phyloP scores from a whole-genome alignment of 1,140 invertebrate species.

The Dicyema japonicum region DNA sequence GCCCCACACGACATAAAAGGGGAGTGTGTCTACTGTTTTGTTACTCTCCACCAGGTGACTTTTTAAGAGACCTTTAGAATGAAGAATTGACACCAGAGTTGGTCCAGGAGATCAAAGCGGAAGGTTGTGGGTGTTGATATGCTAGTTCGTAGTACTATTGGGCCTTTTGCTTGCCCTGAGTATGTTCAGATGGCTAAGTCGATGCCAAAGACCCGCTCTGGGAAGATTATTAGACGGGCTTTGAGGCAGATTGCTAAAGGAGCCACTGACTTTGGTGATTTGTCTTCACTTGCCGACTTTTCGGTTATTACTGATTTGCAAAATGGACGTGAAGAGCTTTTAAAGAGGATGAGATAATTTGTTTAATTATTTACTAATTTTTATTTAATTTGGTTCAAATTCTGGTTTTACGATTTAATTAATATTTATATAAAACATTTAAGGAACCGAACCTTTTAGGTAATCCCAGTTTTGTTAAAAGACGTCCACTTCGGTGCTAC shows the following conservation, averaged over 20 bases:
- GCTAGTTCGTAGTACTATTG: constrained; percentile 65
- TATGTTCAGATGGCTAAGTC: constrained; percentile 51
- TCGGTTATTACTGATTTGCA: too few relatives aligned
- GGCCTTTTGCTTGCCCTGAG: constrained; percentile 75
- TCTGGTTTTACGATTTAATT: too few relatives aligned
- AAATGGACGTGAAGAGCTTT: too few relatives aligned
- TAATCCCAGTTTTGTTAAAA: too few relatives aligned
- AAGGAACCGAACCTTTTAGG: too few relatives aligned
- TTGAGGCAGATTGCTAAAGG: constrained; percentile 51
- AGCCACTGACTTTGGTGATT: constrained; percentile 52
- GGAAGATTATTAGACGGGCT: constrained; percentile 82
- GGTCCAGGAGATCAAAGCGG: too few relatives aligned
- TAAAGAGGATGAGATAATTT: too few relatives aligned
- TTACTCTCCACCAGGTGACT: constrained; percentile 37
- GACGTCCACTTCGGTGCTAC: too few relatives aligned
- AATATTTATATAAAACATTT: too few relatives aligned
- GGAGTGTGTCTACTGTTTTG: constrained; percentile 19
- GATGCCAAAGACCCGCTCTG: constrained; percentile 74
- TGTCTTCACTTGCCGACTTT: constrained; percentile 62
- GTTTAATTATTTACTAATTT: too few relatives aligned
- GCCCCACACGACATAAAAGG: constrained; percentile 24
- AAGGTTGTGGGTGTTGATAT: too few relatives aligned
- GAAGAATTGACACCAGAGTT: neutral
- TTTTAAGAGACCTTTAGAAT: neutral
- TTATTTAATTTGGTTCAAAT: too few relatives aligned